Conservation (phyloP, 2,888 invertebrate genomes). For the Melanchra persicariae region DNA sequence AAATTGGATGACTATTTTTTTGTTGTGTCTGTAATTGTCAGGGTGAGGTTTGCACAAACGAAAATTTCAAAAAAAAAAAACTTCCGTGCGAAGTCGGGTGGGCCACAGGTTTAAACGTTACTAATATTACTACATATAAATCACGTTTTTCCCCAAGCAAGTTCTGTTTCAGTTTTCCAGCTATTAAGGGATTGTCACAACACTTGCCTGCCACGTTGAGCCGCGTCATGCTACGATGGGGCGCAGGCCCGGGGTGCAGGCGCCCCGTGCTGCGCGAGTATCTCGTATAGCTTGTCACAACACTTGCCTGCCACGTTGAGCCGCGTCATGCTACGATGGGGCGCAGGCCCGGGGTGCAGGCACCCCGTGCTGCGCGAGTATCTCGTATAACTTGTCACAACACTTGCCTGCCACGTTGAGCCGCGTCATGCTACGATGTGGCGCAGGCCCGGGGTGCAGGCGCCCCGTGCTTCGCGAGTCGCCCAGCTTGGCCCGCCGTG, state of each 20-base stretch:
- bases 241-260: conserved; percentile 93
- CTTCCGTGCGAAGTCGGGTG: too few relatives aligned
- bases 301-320: conserved; percentile 92
- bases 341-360: conserved; percentile 93
- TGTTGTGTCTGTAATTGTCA: too few relatives aligned
- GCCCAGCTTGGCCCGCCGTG: conserved; percentile 92
- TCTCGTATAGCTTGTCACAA: too few relatives aligned
- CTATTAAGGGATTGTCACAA: too few relatives aligned
- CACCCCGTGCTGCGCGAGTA: conserved; percentile 95
- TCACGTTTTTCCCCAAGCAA: too few relatives aligned
- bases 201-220: conserved; percentile 89
- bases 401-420: conserved; percentile 92
- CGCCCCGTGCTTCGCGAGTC: conserved; percentile 95
- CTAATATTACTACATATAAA: too few relatives aligned
- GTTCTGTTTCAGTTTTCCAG: too few relatives aligned
- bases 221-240: conserved; percentile 95
- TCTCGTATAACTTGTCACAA: too few relatives aligned
- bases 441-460: conserved; percentile 93
- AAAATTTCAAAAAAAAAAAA: too few relatives aligned
- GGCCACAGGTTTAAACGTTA: too few relatives aligned
- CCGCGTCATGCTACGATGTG: conserved; percentile 95
- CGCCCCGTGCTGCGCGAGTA: conserved; percentile 94
- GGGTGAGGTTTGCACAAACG: too few relatives aligned
- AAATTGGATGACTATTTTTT: too few relatives aligned
- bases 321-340: conserved; percentile 95